These are phyloP conservation scores for Mizuhopecten yessoensis DNA, from an alignment of 1,140 invertebrate genomes.

Conservation along the genomic window DNA sequence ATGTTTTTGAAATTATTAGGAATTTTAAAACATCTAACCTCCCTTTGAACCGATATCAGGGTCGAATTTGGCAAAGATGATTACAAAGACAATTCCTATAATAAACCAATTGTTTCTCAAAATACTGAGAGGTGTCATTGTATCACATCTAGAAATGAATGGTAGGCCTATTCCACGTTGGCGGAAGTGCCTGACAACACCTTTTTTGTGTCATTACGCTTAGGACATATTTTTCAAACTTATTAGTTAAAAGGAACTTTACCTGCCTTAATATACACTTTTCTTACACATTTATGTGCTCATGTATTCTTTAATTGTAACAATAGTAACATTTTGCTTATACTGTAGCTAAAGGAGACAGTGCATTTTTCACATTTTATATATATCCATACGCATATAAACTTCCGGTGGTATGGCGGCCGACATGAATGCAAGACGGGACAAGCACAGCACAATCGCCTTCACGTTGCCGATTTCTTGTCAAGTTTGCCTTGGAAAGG, in stretches of 20 bases:
- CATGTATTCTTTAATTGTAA: background rate
- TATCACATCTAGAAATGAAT: background rate
- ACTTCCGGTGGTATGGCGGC: constrained; percentile 71
- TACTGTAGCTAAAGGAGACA: background rate
- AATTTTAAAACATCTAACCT: constrained; percentile 63
- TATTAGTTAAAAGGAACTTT: background rate
- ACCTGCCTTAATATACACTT: background rate
- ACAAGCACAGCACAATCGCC: constrained; percentile 73
- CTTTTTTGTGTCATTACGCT: background rate
- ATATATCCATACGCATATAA: constrained; percentile 53
- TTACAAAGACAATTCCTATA: constrained; percentile 73
- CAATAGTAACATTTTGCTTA: background rate
- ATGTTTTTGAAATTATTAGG: too few relatives aligned
- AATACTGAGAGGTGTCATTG: background rate
- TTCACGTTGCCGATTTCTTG: constrained; percentile 81
- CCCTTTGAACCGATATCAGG: constrained; percentile 75
- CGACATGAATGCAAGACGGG: constrained; percentile 71
- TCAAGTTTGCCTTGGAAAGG: constrained; percentile 81
- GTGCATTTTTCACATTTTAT: background rate
- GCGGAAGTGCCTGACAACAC: constrained; percentile 71
- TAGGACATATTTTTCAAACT: background rate
- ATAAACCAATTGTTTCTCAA: constrained; percentile 75
- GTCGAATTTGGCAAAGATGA: constrained; percentile 68
- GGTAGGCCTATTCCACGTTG: constrained; percentile 47
- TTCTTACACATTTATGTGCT: background rate